Evolutionary conservation across 2,797 vertebrate genomes (phyloP).

Genomic region (Eremophila alpestris): DNA sequence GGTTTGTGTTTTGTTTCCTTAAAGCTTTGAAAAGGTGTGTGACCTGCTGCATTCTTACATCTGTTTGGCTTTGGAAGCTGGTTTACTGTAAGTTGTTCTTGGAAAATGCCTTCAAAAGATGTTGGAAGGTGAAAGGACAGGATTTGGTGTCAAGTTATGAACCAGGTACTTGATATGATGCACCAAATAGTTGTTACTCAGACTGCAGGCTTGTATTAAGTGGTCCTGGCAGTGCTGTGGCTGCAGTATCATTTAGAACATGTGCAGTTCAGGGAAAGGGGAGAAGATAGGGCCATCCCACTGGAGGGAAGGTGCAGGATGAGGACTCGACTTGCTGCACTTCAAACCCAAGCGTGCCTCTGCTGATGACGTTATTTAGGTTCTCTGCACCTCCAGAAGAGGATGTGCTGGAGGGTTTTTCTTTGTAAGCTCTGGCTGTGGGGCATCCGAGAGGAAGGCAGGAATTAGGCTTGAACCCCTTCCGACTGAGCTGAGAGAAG

Average conservation of each 20-base stretch:
- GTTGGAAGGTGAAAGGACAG: not conserved
- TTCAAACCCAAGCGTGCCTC: not conserved
- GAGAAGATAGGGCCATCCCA: not conserved
- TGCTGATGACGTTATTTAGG: not conserved
- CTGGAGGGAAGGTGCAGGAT: not conserved
- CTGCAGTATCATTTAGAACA: not conserved
- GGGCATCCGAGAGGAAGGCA: not conserved
- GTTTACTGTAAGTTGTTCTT: not conserved
- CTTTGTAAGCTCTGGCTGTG: not conserved
- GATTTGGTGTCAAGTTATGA: not conserved
- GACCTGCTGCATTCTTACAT: not conserved
- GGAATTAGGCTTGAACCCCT: not conserved
- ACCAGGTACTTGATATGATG: not conserved
- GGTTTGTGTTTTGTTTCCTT: constrained; percentile 13
- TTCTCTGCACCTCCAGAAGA: not conserved
- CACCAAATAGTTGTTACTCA: not conserved
- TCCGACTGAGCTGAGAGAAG: not conserved
- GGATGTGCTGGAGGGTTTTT: not conserved
- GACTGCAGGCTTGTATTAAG: not conserved
- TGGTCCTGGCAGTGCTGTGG: not conserved
- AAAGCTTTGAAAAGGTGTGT: not conserved
- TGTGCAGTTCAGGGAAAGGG: not conserved
- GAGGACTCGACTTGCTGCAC: rapidly evolving
- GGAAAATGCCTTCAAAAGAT: not conserved
- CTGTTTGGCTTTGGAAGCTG: not conserved